phyloP scores from a whole-genome alignment of 2,888 invertebrate genomes.

The Leistus spinibarbis region DNA sequence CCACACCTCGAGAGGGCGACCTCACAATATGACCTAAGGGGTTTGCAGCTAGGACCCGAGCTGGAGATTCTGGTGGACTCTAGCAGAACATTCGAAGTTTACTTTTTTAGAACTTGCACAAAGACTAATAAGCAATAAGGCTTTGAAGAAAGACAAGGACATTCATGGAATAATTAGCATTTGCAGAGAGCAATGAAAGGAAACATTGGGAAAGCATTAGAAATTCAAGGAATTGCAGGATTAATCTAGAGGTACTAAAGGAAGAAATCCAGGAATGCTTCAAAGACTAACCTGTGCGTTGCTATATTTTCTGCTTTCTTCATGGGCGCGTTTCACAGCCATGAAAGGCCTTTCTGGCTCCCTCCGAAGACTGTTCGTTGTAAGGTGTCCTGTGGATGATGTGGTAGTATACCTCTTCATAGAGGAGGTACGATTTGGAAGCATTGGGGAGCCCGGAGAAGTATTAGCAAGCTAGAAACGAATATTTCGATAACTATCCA shows the following conservation, averaged over 20 bases:
- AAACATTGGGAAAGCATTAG: too few relatives aligned
- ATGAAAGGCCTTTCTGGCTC: constrained; percentile 69
- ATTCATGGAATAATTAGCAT: too few relatives aligned
- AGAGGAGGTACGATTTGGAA: constrained; percentile 59
- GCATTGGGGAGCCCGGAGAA: constrained; percentile 60
- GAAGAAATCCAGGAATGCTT: too few relatives aligned
- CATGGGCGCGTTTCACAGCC: constrained; percentile 65
- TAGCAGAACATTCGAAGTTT: constrained; percentile 39
- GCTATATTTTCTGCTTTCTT: constrained; percentile 51
- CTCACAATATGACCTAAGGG: constrained; percentile 52
- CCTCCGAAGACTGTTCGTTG: constrained; percentile 53
- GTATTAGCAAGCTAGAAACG: constrained; percentile 45
- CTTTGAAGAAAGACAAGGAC: too few relatives aligned
- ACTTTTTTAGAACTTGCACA: not conserved
- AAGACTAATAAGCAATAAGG: too few relatives aligned
- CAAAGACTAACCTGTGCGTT: constrained; percentile 51
- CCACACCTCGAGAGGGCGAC: constrained; percentile 47
- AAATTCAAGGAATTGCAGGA: too few relatives aligned
- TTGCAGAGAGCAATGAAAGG: too few relatives aligned
- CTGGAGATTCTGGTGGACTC: constrained; percentile 50
- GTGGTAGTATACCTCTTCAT: constrained; percentile 55
- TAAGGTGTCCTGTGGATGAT: constrained; percentile 52
- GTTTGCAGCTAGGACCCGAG: constrained; percentile 52
- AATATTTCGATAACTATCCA: too few relatives aligned
- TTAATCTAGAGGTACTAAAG: too few relatives aligned